Percentiles rank a stretch among this genome's conserved stretches.
These are phyloP conservation scores for Stictonetta naevosa DNA, from an alignment of 2,113 vertebrate genomes.

Conservation along the genomic window DNA sequence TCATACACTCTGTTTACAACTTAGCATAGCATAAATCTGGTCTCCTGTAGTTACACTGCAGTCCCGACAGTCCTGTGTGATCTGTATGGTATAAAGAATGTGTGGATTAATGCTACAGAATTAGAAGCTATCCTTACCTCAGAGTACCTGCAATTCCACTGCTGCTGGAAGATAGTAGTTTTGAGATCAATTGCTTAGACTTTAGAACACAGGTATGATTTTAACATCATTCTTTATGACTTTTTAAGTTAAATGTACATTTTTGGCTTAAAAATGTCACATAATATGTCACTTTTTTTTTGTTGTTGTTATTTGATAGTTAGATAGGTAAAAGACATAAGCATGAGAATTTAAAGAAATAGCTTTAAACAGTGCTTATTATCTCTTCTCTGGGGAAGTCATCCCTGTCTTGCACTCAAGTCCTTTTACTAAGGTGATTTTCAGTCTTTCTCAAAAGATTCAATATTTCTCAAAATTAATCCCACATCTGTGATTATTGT, in stretches of 20 bases:
- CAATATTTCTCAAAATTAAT: not conserved
- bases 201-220: constrained; percentile 1
- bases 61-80: not conserved
- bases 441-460: not conserved
- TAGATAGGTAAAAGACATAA: not conserved
- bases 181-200: constrained; percentile 51
- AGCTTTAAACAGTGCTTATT: not conserved
- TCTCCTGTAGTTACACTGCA: not conserved
- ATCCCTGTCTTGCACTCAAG: not conserved
- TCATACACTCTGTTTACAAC: constrained; percentile 35
- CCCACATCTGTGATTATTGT: not conserved
- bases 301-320: not conserved
- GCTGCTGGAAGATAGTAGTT: constrained; percentile 38
- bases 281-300: not conserved
- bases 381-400: not conserved
- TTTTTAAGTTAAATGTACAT: not conserved
- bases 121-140: constrained; percentile 38
- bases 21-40: constrained; percentile 43
- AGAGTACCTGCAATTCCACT: constrained; percentile 33
- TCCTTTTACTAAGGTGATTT: not conserved
- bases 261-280: constrained; percentile 12
- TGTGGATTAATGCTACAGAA: constrained; percentile 45
- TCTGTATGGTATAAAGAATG: constrained; percentile 33
- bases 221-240: constrained; percentile 21
- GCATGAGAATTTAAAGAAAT: not conserved